Evolutionary conservation across 2,797 vertebrate species (phyloP), one percentile per base, ranked within the genome.

Genomic region (Notamacropus eugenii): DNA sequence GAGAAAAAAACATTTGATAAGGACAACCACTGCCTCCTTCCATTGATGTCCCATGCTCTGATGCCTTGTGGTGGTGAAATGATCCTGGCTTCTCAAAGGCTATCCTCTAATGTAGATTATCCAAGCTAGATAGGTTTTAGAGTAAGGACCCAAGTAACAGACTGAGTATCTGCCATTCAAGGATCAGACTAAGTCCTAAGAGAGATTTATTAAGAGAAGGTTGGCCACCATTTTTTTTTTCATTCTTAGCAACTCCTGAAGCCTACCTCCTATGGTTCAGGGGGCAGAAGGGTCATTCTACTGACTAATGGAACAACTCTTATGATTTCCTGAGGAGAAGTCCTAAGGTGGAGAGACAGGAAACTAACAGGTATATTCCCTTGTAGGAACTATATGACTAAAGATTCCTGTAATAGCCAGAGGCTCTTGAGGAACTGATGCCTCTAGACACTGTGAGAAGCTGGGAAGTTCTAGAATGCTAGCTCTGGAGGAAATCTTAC

Each of bases 321-420:
- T 1, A 27, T 57, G 54, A 56, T 92, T 92, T 95, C 46, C n/a
- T 94, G 19, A 62, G 58, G 19, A 92, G 94, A 95, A 92, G 92
- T 46, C 24, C 29, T 57, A 59, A n/a, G 92, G 27, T 62, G 55
- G 74, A 40, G 3, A 19, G 57, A 93, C 55, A 82, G 82, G 16
- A 87, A 87, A 87, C 19, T 40, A 46, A 9, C n/a, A 82, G 19
- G 6, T 8, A 46, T 9, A 82, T 40, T 82, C 12, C n/a, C 16
- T 40, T 74, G 16, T 22, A 40, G n/a, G 67, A 40, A 40, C n/a
- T 40, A 24, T 27, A 50, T 50, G 24, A 87, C 24, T 50, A 46
- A n/a, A 50, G 0, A 27, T 27, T 82, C 34, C 87, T 31, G 54
- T 54, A 46, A 57, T 5, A 58, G 58, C 50, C 24, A 54, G 4